These are phyloP conservation scores for Cataglyphis albicans DNA, from an alignment of 2,888 invertebrate genomes.

Conservation along the genomic window DNA sequence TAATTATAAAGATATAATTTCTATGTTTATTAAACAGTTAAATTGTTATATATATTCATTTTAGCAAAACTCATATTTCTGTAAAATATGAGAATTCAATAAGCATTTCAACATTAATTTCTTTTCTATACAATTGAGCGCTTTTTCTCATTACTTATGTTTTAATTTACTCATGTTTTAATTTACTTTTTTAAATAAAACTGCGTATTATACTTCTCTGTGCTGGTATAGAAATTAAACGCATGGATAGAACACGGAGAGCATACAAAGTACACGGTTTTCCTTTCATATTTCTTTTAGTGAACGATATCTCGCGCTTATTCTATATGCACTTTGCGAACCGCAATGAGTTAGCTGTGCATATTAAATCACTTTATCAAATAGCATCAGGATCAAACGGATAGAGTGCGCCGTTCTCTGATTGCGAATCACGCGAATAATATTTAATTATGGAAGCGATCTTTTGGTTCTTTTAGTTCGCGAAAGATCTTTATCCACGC, in stretches of 20 bases:
- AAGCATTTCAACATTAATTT: conserved; percentile 3
- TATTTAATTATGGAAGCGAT: conserved; percentile 1
- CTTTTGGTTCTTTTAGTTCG: not conserved
- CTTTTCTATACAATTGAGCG: conserved; percentile 3
- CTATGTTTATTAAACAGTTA: not conserved
- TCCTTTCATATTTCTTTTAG: conserved; percentile 35
- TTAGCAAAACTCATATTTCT: not conserved
- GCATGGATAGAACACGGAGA: conserved; percentile 13
- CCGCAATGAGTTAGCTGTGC: conserved; percentile 39
- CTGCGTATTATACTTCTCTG: conserved; percentile 30
- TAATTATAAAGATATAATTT: not conserved
- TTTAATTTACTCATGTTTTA: not conserved
- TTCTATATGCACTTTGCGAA: conserved; percentile 47
- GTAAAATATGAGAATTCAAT: conserved; percentile 2
- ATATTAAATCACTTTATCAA: conserved; percentile 45
- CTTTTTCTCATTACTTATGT: not conserved
- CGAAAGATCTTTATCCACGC: conserved; percentile 34
- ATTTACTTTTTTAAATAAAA: conserved; percentile 31
- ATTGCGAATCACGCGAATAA: conserved; percentile 5
- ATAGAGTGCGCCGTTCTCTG: not conserved
- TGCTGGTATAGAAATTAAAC: conserved; percentile 32
- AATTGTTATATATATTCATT: not conserved
- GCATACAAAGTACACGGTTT: conserved; percentile 23
- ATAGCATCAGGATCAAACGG: conserved; percentile 33
- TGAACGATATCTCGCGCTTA: conserved; percentile 30